Evolutionary conservation across 2,888 invertebrate species (phyloP).

Genomic region (Napeogenes inachia): DNA sequence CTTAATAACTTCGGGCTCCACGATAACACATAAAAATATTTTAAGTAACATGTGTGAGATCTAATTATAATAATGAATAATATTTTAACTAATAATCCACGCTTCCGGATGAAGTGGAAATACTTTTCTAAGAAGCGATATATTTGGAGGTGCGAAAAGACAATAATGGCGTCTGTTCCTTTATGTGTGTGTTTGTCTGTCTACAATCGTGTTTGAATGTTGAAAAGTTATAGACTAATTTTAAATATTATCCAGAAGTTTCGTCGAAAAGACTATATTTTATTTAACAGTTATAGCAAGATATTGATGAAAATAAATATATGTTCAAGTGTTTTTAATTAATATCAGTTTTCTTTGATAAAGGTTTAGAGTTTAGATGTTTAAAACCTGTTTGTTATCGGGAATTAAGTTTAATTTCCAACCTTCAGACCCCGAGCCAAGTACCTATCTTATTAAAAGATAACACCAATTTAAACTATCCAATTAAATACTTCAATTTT

Average conservation of each 20-base stretch:
- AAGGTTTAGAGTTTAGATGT: neutral
- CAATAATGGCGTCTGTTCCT: slow-evolving; percentile 2
- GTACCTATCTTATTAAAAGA: neutral
- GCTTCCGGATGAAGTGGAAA: slow-evolving; percentile 22
- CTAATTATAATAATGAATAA: slow-evolving; percentile 70
- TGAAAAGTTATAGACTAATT: neutral
- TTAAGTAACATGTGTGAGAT: slow-evolving; percentile 36
- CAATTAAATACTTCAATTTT: too few relatives aligned
- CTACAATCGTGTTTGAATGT: neutral
- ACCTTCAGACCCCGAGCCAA: neutral
- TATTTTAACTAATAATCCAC: slow-evolving; percentile 57
- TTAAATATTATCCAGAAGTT: too few relatives aligned
- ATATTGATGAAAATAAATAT: neutral
- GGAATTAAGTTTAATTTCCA: neutral
- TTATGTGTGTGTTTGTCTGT: neutral
- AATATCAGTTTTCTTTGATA: neutral
- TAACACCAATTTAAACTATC: neutral
- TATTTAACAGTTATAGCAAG: too few relatives aligned
- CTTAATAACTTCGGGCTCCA: too few relatives aligned
- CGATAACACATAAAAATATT: too few relatives aligned
- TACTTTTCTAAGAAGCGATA: slow-evolving; percentile 15
- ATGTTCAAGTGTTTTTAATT: neutral
- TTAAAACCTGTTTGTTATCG: neutral
- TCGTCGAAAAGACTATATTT: too few relatives aligned
- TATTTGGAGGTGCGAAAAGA: slow-evolving; percentile 13